phyloP scores from a whole-genome alignment of 2,888 invertebrate genomes.

The Frankliniella fusca region DNA sequence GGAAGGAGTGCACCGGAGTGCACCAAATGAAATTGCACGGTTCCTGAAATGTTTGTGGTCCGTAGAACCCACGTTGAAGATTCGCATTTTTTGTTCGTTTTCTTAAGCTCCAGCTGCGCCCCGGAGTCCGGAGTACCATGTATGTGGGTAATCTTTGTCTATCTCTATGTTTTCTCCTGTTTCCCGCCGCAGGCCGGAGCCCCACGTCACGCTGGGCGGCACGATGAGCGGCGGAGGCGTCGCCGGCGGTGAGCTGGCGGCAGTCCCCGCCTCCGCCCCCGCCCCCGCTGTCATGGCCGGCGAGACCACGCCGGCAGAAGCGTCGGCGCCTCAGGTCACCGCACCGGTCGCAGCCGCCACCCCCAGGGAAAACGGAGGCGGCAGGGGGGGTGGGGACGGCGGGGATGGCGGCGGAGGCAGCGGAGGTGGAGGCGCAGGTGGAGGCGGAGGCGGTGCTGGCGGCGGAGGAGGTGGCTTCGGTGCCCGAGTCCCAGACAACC shows the following conservation, averaged over 20 bases:
- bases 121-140: no score
- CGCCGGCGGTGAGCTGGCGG: neutral
- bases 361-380: neutral
- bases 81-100: no score
- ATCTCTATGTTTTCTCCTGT: neutral
- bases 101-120: no score
- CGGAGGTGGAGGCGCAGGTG: constrained; percentile 28
- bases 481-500: neutral
- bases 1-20: no score
- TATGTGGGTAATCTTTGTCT: no score
- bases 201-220: constrained; percentile 6
- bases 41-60: no score
- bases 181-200: neutral
- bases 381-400: constrained; percentile 18
- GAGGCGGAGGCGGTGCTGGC: constrained; percentile 27
- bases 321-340: neutral
- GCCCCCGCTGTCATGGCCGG: neutral
- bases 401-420: constrained; percentile 27
- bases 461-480: constrained; percentile 28
- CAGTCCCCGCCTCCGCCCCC: no score
- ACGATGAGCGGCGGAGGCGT: neutral
- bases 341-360: neutral
- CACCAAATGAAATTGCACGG: no score
- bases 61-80: no score
- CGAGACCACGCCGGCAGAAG: neutral